Evolutionary conservation across 2,113 vertebrate genomes (phyloP), one percentile per base, ranked within the genome.

Genomic region (Microcebus lehilahytsara): DNA sequence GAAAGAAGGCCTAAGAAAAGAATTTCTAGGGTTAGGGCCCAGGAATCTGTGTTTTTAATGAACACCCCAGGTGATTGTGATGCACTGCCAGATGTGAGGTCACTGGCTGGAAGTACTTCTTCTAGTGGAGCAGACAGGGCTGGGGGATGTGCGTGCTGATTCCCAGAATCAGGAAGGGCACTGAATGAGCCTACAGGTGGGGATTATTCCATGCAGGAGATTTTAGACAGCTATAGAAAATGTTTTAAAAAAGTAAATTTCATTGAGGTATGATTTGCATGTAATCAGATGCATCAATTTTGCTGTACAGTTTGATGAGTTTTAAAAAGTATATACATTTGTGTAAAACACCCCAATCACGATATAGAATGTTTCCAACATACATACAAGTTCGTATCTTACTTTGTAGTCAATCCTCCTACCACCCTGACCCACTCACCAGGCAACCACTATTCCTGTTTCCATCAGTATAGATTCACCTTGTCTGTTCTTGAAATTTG

Each of bases 141-240:
- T 37, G 51, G 34, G 69, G 23, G 32, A 17, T 32, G 4, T 51
- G 19, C 32, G 34, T 25, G 42, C 10, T 85, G 51, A 60, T 49
- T n/a, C 56, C n/a, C 49, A n/a, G 53, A 34, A 56, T 23, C 32
- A 9, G 13, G 20, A 51, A 32, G 60, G 19, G 5, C 46, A 56
- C 1, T 11, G 19, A 19, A 3, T 37, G 69, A 64, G 42, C 30
- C 46, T 79, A 23, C 40, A 64, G 23, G 7, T 46, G 19, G 23
- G 25, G 12, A 23, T 46, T 60, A 27, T 2, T 5, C 3, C 5
- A 4, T 4, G 13, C 8, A 67, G 4, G 3, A 46, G 32, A 7
- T 66, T 49, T 78, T 85, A 34, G 11, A 22, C 5, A 42, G 9
- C 27, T 74, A 32, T 3, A 92, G 56, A 13, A 30, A 87, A 80